Evolutionary conservation across 2,888 invertebrate genomes (phyloP).

Genomic region (Osmoderma eremita): DNA sequence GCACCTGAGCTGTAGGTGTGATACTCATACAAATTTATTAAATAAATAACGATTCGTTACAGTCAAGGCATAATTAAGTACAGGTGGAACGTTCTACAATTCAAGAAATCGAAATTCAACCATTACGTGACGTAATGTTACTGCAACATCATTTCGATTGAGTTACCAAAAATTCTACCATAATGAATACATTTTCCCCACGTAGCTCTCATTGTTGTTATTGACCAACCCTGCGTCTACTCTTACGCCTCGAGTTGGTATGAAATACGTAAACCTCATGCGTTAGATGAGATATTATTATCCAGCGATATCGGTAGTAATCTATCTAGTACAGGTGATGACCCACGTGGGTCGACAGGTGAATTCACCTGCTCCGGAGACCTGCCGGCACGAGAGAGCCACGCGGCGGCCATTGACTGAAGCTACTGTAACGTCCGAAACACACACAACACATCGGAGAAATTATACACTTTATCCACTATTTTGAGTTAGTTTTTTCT

Average conservation of each 20-base stretch:
- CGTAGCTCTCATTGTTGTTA: conserved; percentile 26
- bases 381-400: conserved; percentile 51
- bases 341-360: conserved; percentile 52
- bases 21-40: conserved; percentile 4
- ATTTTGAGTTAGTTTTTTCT: conserved; percentile 38
- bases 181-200: not conserved
- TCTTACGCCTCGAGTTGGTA: conserved; percentile 15
- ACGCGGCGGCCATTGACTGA: conserved; percentile 50
- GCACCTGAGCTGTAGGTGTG: not conserved
- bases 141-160: no score
- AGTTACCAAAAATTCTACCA: no score
- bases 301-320: conserved; percentile 46
- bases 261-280: conserved; percentile 14
- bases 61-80: not conserved
- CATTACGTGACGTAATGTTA: no score
- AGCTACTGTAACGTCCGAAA: conserved; percentile 42
- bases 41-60: conserved; percentile 4
- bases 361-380: conserved; percentile 50
- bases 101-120: no score
- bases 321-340: conserved; percentile 51
- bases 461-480: conserved; percentile 44
- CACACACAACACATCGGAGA: conserved; percentile 38
- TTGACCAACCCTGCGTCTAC: conserved; percentile 10
- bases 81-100: no score
- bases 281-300: conserved; percentile 39